Base-by-base conservation (phyloP, 2,797 vertebrate species). In the Hydrophis major region DNA sequence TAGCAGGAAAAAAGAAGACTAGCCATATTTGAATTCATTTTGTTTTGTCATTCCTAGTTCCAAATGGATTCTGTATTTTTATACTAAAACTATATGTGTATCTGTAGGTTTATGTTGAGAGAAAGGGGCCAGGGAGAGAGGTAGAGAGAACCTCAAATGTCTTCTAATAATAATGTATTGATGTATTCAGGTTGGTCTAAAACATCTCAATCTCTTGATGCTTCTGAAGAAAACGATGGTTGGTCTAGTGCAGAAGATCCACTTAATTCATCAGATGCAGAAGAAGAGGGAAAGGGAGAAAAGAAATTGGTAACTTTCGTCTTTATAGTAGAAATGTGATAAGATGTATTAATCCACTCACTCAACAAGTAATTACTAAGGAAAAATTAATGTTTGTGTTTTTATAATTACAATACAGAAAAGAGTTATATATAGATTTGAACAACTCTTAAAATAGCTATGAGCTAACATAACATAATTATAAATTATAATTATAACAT, bases 211-310 rank as follows among this genome's bases (percentile, higher is more conserved):
- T 99, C 98, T 0, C 95, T 98, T 91, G 99, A 99, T 60, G 98
- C 98, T 22, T 98, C 99, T 1, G 99, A 99, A 97, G 99, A 99
- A 95, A 98, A 98, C 8, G 99, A 99, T 0, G 99, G 98, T 87
- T 99, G 99, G 97, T 99, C 99, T 28, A 99, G 99, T 1, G 97
- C 98, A 0, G 99, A 99, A 93, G 99, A 99, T 42, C 98, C 98
- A 0, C 96, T 99, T 22, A 99, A 99, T 97, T 98, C 98, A 2
- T 99, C 99, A 0, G 99, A 99, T 91, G 98, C 98, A 0, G 99
- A 99, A 96, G 99, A 99, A 0, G 99, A 99, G 61, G 97, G 96
- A 63, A 95, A 95, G 92, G 93, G 93, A 18, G 96, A 96, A 89
- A 98, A 98, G 95, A 99, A 99, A 96, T 98, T 99, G 98, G 99